Evolutionary conservation across 2,797 vertebrate genomes (phyloP), one percentile per base, ranked within the genome.

Genomic region (Echeneis naucrates): DNA sequence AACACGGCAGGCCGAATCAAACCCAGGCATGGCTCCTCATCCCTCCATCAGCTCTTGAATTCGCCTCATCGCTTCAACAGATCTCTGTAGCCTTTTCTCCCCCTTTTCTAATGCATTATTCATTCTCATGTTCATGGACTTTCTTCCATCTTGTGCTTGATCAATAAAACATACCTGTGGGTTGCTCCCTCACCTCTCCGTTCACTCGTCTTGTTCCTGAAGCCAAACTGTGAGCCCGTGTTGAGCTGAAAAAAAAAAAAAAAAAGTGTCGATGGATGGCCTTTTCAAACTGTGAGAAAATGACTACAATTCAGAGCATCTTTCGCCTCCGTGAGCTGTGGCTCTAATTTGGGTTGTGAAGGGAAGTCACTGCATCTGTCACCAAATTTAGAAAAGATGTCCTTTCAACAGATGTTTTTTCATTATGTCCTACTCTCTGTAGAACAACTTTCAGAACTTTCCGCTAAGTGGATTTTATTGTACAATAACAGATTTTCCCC

Each of bases 91-190:
- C 69, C 55, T 71, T 73, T 71, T 38, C 44, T 35, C 72, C 23
- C n/a, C n/a, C n/a, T n/a, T n/a, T 4, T 51, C 65, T 59, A 10
- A 82, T 93, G 75, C 81, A 92, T 93, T 86, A 94, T 93, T 92
- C 87, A 93, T 87, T 58, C 71, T 56, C 74, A 71, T 88, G 88
- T 89, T 83, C 71, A 16, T 16, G 3, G 77, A 73, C 81, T 82
- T 72, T 89, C 88, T 84, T 72, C 76, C 65, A 40, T 83, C 87
- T 87, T 75, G 79, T 82, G 81, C 83, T 75, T 81, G 84, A 92
- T 92, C 91, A 91, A 89, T 92, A 92, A 92, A 90, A 90, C 91
- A 92, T 92, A 87, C 82, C 78, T 81, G 78, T 81, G 72, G 60
- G 72, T 82, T 76, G 77, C 87, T 80, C 83, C 73, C 80, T 82